A percentile compares a stretch with the other conserved stretches of the same genome.
Conservation (phyloP, 2,797 vertebrate species). For the Acanthornis magna region DNA sequence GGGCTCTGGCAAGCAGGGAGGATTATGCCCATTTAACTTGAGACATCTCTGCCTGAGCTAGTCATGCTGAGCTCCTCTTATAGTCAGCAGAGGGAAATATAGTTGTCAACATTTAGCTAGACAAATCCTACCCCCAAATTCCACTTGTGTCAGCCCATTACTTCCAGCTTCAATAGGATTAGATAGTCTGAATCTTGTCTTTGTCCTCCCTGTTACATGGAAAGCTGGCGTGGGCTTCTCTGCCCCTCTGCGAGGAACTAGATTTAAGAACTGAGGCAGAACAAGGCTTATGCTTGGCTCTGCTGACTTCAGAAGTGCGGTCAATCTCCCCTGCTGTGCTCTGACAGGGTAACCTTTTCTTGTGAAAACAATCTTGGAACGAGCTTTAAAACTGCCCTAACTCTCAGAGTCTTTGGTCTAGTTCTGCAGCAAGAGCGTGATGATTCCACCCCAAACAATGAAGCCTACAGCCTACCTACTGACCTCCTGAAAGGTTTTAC, state of each 20-base stretch:
- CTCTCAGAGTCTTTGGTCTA: background rate
- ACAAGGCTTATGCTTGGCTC: constrained; percentile 8
- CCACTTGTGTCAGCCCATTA: background rate
- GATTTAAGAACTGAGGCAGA: constrained; percentile 18
- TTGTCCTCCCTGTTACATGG: background rate
- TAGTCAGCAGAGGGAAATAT: background rate
- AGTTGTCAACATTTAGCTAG: background rate
- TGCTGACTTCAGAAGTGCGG: background rate
- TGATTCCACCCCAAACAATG: background rate
- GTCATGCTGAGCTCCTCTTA: constrained; percentile 20
- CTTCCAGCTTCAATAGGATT: background rate
- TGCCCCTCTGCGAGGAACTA: background rate
- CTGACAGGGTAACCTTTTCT: constrained; percentile 31
- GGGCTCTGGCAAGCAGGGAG: background rate
- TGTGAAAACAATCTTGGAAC: constrained; percentile 19
- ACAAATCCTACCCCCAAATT: constrained; percentile 12
- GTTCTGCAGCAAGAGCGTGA: background rate
- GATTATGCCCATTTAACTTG: constrained; percentile 17
- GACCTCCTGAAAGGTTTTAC: background rate
- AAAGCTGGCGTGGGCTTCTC: background rate
- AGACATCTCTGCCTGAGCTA: background rate
- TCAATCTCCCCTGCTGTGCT: constrained; percentile 2
- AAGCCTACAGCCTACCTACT: background rate
- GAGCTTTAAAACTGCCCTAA: constrained; percentile 23
- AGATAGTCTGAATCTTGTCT: background rate